phyloP scores from a whole-genome alignment of 53 echinoderm and acorn worm genomes.

The Antedon mediterranea region DNA sequence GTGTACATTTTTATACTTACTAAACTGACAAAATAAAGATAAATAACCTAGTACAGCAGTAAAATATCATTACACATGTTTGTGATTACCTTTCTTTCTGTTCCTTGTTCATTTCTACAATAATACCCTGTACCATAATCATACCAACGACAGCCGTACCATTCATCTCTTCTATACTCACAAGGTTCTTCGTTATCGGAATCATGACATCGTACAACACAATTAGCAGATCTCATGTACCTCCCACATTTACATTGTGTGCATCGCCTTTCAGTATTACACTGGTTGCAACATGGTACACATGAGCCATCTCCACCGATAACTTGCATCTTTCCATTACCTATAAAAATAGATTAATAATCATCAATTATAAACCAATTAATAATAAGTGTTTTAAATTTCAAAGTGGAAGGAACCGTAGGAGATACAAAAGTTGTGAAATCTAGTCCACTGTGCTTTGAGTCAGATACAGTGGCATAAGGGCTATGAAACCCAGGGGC shows the following conservation, averaged over 20 bases:
- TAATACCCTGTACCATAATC: neutral
- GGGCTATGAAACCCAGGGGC: too few species aligned
- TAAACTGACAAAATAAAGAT: too few species aligned
- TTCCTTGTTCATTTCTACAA: neutral
- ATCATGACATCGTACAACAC: constrained; percentile 32
- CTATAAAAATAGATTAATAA: constrained; percentile 15
- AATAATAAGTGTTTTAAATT: too few species aligned
- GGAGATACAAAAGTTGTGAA: too few species aligned
- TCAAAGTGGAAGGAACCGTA: too few species aligned
- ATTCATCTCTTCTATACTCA: neutral
- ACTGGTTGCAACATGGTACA: constrained; percentile 47
- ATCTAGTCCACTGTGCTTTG: too few species aligned
- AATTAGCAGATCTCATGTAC: constrained; percentile 59
- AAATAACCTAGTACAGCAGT: too few species aligned
- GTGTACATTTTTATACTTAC: too few species aligned
- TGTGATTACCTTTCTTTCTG: neutral
- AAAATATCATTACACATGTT: too few species aligned
- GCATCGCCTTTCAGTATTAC: constrained; percentile 45
- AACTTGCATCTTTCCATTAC: constrained; percentile 40
- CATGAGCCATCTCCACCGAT: constrained; percentile 66
- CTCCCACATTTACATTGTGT: constrained; percentile 33
- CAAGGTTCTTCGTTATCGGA: neutral
- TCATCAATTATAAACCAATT: too few species aligned
- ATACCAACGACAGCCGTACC: neutral
- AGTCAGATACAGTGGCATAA: too few species aligned